Conservation (phyloP, 2,888 invertebrate species). For the Sisyra terminalis region DNA sequence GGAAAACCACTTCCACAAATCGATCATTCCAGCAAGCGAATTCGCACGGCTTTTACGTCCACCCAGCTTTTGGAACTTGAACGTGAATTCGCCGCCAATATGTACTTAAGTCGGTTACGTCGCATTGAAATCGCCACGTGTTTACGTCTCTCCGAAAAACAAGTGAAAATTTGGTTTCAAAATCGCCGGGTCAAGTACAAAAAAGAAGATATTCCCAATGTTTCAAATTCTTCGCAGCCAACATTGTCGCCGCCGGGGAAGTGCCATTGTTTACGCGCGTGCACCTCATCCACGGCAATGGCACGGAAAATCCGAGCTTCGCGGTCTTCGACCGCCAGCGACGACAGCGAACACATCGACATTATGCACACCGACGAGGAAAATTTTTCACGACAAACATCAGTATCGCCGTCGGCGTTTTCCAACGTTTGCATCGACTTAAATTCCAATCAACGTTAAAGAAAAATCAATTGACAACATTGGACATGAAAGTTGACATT, state of each 20-base stretch:
- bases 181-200: slow-evolving; percentile 86
- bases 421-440: no score
- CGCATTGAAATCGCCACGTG: slow-evolving; percentile 88
- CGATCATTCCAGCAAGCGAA: slow-evolving; percentile 65
- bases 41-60: slow-evolving; percentile 86
- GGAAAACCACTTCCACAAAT: slow-evolving; percentile 30
- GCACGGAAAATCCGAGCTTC: slow-evolving; percentile 18
- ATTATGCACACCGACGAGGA: slow-evolving; percentile 23
- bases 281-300: slow-evolving; percentile 21
- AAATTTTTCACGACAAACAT: not conserved
- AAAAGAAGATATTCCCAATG: slow-evolving; percentile 57
- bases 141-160: slow-evolving; percentile 77
- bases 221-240: not conserved
- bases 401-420: no score
- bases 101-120: slow-evolving; percentile 76
- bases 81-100: slow-evolving; percentile 75
- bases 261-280: slow-evolving; percentile 34
- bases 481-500: no score
- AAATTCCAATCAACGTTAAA: no score
- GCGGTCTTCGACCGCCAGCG: slow-evolving; percentile 18
- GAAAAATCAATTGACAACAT: no score
- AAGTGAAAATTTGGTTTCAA: slow-evolving; percentile 93
- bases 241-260: slow-evolving; percentile 17
- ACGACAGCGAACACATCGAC: slow-evolving; percentile 23
- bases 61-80: slow-evolving; percentile 76